Conservation (phyloP, 2,113 vertebrate genomes). For the Bungarus multicinctus region DNA sequence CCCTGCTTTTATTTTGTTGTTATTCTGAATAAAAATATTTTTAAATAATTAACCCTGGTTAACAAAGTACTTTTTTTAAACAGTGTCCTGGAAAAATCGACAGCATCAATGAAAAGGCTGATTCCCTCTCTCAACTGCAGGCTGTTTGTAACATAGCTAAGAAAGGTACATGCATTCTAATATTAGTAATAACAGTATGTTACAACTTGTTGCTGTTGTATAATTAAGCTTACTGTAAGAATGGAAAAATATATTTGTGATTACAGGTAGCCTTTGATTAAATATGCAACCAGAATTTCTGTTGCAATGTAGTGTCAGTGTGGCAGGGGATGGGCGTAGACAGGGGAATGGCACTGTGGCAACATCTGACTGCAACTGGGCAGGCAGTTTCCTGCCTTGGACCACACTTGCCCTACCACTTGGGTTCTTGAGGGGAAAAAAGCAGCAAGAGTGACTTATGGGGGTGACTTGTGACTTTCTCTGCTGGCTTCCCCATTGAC, state of each 20-base stretch:
- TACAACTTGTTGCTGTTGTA: not conserved
- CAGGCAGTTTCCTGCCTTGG: not conserved
- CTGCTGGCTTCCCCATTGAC: not conserved
- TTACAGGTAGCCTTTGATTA: not conserved
- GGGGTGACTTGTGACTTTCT: not conserved
- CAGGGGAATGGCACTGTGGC: no score
- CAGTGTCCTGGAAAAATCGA: slow-evolving; percentile 51
- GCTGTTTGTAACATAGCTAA: slow-evolving; percentile 58
- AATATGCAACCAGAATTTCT: not conserved
- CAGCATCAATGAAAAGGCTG: slow-evolving; percentile 45
- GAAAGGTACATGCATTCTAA: slow-evolving; percentile 56
- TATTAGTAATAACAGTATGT: not conserved
- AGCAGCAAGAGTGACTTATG: not conserved
- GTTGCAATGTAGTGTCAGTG: not conserved
- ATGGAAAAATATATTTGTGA: not conserved
- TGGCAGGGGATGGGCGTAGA: not conserved
- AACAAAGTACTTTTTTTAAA: slow-evolving; percentile 36
- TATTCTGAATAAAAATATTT: not conserved
- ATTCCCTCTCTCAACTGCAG: slow-evolving; percentile 47
- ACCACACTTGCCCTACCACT: not conserved
- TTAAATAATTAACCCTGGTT: not conserved
- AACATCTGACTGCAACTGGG: not conserved
- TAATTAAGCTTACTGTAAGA: not conserved
- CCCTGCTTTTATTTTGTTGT: not conserved
- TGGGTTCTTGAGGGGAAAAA: not conserved